A percentile compares a stretch with the other conserved stretches of the same genome.
Evolutionary conservation across 2,113 vertebrate genomes (phyloP).

Genomic region (Tetrao urogallus): DNA sequence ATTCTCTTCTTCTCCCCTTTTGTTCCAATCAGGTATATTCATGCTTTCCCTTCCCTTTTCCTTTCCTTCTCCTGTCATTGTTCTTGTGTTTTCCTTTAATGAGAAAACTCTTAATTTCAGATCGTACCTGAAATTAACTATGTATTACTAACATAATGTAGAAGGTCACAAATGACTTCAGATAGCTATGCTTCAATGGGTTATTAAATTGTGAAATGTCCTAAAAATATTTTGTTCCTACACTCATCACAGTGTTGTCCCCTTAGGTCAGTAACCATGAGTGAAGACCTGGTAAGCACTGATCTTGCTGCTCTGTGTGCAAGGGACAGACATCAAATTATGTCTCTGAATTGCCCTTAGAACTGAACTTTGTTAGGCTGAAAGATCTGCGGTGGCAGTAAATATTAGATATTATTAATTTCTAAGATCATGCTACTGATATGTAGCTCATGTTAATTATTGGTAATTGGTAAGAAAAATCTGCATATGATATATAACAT

Average conservation of each 20-base stretch:
- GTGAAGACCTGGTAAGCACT: background rate
- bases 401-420: slow-evolving; percentile 2
- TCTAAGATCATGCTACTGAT: background rate
- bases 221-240: slow-evolving; percentile 32
- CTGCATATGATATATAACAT: background rate
- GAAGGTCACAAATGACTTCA: background rate
- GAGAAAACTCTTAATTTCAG: background rate
- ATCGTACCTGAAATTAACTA: background rate
- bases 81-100: background rate
- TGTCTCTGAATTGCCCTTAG: background rate
- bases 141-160: background rate
- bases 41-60: too few species aligned
- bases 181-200: background rate
- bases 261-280: background rate
- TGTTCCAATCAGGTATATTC: background rate
- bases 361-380: background rate
- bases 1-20: background rate
- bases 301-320: background rate
- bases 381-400: background rate
- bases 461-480: background rate
- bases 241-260: background rate
- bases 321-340: background rate
- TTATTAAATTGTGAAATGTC: slow-evolving; percentile 49
- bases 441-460: background rate
- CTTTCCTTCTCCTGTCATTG: background rate